Base-by-base conservation (phyloP, 2,888 invertebrate genomes). In the Liopterus haemorrhoidalis region DNA sequence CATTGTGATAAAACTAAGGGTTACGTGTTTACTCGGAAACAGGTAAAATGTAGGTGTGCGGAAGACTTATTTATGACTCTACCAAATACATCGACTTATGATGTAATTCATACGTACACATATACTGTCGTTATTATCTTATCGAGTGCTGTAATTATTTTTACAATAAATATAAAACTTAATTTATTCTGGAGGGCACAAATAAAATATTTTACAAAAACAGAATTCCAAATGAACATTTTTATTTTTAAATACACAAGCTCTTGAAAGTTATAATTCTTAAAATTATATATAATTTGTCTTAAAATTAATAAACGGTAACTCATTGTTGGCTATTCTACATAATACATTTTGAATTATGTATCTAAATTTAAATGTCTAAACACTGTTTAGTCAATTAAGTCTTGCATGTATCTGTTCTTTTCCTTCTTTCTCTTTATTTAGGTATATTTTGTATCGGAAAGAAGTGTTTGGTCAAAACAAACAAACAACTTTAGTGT, bases 181-280 rank as follows among this genome's bases (percentile, higher is more conserved):
- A 18, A 45, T 45, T 45, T 39, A 45, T 45, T 45, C 45, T 32
- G 45, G 45, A 33, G 45, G 45, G 39, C 44, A 46, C 40, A 35
- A 49, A 43, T 30, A 40, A 40, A 22, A 36, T 12, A 37, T 38
- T 43, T 37, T 32, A 41, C 21, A 41, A 32, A 43, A 36, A 35
- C 36, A 18, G 18, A 35, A 27, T 36, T 41, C 44, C 44, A 45
- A 45, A 45, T 45, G 45, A 45, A 45, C 33, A 39, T 49, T 54
- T n/a, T 65, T 48, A 42, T 48, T 66, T 63, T 61, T 64, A 66
- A 65, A 65, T 66, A 67, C 66, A 66, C 67, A 67, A 67, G 67
- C 67, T 67, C 66, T 62, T 57, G 53, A 56, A 56, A 53, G 47
- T 54, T 62, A 65, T 66, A 68, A 65, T 42, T 59, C 66, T 67